Percentiles rank a stretch among this genome's conserved stretches.
These are phyloP conservation scores for Apamea epomidion DNA, from an alignment of 2,888 invertebrate species.

Conservation along the genomic window DNA sequence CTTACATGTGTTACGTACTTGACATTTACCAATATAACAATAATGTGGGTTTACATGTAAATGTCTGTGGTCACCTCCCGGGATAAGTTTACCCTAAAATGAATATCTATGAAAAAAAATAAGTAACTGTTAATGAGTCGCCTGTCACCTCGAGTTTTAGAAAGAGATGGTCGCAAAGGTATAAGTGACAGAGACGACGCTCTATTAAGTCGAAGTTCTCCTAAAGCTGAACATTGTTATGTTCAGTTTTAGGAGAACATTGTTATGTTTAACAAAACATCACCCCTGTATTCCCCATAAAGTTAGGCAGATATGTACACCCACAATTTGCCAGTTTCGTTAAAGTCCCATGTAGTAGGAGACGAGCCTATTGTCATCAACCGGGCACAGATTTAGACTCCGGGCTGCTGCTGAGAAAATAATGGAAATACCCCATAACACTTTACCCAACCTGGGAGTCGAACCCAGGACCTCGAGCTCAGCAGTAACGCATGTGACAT, in stretches of 20 bases:
- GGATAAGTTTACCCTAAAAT: neutral
- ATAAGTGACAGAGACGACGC: neutral
- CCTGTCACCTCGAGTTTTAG: neutral
- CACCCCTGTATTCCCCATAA: neutral
- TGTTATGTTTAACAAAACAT: too few relatives aligned
- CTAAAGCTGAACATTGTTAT: neutral
- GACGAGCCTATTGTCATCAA: neutral
- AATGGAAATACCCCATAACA: neutral
- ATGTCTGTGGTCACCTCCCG: neutral
- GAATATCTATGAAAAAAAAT: neutral
- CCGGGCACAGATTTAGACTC: neutral
- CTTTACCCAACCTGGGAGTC: neutral
- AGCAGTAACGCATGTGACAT: neutral
- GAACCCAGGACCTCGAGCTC: too few relatives aligned
- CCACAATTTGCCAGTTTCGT: neutral
- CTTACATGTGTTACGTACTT: constrained; percentile 28
- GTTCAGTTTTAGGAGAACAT: too few relatives aligned
- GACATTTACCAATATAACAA: constrained; percentile 33
- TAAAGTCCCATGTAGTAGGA: too few relatives aligned
- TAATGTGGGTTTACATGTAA: constrained; percentile 16
- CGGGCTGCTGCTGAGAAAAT: neutral
- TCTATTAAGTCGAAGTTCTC: neutral
- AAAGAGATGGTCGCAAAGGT: neutral
- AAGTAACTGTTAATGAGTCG: too few relatives aligned
- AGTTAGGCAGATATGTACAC: neutral